Percentiles rank a stretch among this genome's conserved stretches.
Conservation (phyloP, 2,888 invertebrate genomes). For the Melanostoma scalare region DNA sequence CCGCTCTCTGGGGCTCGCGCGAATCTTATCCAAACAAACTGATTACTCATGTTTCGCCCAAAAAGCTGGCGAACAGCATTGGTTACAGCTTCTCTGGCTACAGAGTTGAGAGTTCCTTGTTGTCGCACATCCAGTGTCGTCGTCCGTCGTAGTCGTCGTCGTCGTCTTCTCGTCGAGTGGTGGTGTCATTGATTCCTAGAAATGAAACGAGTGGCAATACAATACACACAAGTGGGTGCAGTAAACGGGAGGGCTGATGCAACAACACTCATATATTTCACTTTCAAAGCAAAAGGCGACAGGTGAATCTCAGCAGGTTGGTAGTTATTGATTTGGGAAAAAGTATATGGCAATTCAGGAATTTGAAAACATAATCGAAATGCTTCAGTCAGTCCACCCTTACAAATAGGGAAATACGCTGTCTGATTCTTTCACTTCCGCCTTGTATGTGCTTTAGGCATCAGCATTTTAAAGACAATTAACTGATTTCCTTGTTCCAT, state of each 20-base stretch:
- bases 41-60: constrained; percentile 69
- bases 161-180: constrained; percentile 23
- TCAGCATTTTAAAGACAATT: no score
- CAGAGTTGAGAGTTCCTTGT: constrained; percentile 59
- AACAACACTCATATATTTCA: constrained; percentile 62
- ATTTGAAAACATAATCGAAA: no score
- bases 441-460: no score
- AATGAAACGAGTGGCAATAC: constrained; percentile 26
- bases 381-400: no score
- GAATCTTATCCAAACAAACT: constrained; percentile 66
- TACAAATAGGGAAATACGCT: no score
- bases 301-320: constrained; percentile 8
- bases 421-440: no score
- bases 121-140: constrained; percentile 60
- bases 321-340: no score
- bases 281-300: constrained; percentile 49
- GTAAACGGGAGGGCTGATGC: background rate
- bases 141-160: constrained; percentile 4
- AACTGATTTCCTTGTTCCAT: no score
- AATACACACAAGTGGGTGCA: constrained; percentile 8
- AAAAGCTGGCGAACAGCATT: constrained; percentile 30
- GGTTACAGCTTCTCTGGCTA: background rate
- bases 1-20: constrained; percentile 42
- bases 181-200: constrained; percentile 69
- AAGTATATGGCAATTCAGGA: no score